Evolutionary conservation across 2,113 vertebrate genomes (phyloP), one percentile per base, ranked within the genome.

Genomic region (Acanthochromis polyacanthus): DNA sequence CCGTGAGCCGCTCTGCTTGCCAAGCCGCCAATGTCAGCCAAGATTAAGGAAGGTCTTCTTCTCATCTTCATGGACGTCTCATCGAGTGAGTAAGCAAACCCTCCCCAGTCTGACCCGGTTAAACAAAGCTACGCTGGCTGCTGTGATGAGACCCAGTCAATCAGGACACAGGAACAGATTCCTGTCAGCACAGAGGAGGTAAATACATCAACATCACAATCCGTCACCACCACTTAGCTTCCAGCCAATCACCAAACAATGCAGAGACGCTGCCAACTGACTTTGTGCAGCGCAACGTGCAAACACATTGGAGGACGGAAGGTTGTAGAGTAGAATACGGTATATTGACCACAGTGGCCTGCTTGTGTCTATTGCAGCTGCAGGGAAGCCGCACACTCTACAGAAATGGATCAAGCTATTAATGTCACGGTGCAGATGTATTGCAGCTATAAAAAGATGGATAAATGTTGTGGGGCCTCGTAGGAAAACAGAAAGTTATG

Each of bases 1-100:
- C 50, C 50, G 67, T 70, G 74, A 68, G 22, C 71, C 43, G 40
- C 60, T 23, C 17, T n/a, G 77, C 58, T 22, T 83, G 85, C 88
- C 89, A 91, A 89, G 83, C 32, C 22, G 28, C 71, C 91, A 93
- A 93, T 92, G 93, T 93, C 93, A 93, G 90, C 89, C 91, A 93
- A 90, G 86, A 91, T 88, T 87, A 91, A 66, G 46, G 77, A 92
- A 93, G 93, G 91, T 92, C 91, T 92, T 88, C 80, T 52, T 80
- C 89, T 90, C 88, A 85, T 92, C 90, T 91, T 90, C 88, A 88
- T 89, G 90, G 91, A 91, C 80, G 40, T 87, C 83, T 91, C 89
- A 91, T 92, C 4, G 85, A 91, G 84, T 84, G 88, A 87, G 86
- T 78, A 92, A 91, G 91, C 91, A 91, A 93, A 90, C 83, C 79